A percentile compares a stretch with the other conserved stretches of the same genome.
Evolutionary conservation across 2,888 invertebrate genomes (phyloP).

Genomic region (Ganaspis brasiliensis): DNA sequence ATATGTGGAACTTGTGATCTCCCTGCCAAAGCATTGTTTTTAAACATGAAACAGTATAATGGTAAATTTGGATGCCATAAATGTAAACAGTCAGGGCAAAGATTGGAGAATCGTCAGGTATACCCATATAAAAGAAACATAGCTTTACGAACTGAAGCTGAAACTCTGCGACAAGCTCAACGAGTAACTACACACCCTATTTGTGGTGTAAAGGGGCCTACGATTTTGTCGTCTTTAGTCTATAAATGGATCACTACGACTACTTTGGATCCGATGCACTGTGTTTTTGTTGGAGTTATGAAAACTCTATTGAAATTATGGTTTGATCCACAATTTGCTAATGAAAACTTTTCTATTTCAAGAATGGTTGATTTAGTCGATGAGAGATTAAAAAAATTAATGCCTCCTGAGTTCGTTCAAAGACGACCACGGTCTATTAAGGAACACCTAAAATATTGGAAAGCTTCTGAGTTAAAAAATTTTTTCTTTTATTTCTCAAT

Average conservation of each 20-base stretch:
- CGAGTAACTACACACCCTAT: neutral
- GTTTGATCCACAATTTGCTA: neutral
- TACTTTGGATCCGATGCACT: neutral
- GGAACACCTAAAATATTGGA: neutral
- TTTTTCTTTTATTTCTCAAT: neutral
- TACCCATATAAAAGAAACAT: neutral
- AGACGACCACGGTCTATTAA: neutral
- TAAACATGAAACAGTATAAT: constrained; percentile 3
- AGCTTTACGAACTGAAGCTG: neutral
- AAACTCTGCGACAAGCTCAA: neutral
- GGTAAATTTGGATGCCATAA: neutral
- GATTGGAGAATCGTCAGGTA: neutral
- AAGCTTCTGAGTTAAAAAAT: neutral
- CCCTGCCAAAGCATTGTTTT: neutral
- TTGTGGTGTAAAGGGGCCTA: neutral
- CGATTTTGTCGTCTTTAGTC: neutral
- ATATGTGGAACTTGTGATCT: constrained; percentile 10
- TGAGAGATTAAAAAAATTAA: neutral
- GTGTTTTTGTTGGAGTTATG: neutral
- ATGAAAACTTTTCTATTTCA: neutral
- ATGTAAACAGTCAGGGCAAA: neutral
- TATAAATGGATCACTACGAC: neutral
- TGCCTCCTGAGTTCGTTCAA: neutral
- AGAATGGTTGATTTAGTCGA: neutral
- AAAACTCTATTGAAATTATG: neutral